phyloP scores from a whole-genome alignment of 2,797 vertebrate genomes.

The Bryconaethiops microstoma region DNA sequence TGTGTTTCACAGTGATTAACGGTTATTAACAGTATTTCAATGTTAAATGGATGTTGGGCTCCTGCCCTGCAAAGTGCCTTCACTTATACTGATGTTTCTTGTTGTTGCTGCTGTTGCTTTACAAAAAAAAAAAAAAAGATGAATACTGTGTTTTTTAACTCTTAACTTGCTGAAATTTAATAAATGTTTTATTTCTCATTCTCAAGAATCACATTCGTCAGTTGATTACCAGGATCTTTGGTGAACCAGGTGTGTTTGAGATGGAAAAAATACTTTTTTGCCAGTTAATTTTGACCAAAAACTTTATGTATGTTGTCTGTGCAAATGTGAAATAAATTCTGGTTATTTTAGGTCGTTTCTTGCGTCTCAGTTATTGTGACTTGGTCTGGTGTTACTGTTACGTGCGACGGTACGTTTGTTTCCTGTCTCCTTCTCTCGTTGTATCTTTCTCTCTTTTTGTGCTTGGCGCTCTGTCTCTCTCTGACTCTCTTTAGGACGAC shows the following conservation, averaged over 20 bases:
- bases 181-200: not conserved
- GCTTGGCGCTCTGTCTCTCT: no score
- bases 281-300: not conserved
- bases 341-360: not conserved
- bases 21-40: not conserved
- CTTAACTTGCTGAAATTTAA: not conserved
- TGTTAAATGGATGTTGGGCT: not conserved
- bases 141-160: not conserved
- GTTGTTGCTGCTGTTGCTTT: not conserved
- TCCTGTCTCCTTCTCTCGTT: no score
- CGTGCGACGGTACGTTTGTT: no score
- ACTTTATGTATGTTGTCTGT: not conserved
- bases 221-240: not conserved
- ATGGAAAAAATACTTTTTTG: not conserved
- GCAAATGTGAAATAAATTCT: not conserved
- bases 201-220: not conserved
- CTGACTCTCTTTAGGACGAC: no score
- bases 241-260: no score
- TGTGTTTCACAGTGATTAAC: not conserved
- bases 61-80: slow-evolving; percentile 1
- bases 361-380: not conserved
- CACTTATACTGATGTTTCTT: not conserved
- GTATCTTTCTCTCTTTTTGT: no score
- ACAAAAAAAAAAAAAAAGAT: not conserved
- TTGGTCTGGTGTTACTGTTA: no score